Evolutionary conservation across 2,797 vertebrate species (phyloP).

Genomic region (Hephaestus fuliginosus): DNA sequence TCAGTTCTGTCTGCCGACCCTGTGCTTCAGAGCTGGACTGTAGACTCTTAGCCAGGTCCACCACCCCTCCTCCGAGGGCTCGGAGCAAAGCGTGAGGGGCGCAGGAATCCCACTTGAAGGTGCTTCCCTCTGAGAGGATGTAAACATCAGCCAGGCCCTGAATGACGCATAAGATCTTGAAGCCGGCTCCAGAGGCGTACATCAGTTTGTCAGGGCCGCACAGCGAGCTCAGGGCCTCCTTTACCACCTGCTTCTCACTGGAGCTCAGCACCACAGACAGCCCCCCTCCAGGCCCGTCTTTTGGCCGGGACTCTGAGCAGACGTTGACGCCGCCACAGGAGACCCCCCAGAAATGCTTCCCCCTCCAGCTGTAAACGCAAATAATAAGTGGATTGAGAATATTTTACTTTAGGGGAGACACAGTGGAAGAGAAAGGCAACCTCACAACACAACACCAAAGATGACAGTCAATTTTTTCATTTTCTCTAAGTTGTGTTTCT

Average conservation of each 20-base stretch:
- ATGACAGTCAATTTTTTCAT: neutral
- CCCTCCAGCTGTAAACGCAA: slow-evolving; percentile 82
- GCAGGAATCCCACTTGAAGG: slow-evolving; percentile 94
- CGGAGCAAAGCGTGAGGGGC: slow-evolving; percentile 90
- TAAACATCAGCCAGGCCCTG: slow-evolving; percentile 89
- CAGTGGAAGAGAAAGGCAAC: neutral
- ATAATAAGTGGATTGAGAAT: slow-evolving; percentile 1
- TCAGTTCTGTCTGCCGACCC: slow-evolving; percentile 80
- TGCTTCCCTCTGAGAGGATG: slow-evolving; percentile 91
- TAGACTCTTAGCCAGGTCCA: slow-evolving; percentile 84
- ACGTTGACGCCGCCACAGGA: slow-evolving; percentile 80
- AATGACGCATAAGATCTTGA: slow-evolving; percentile 92
- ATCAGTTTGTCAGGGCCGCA: slow-evolving; percentile 80
- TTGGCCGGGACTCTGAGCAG: slow-evolving; percentile 78
- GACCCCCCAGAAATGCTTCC: slow-evolving; percentile 87
- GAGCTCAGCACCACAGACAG: slow-evolving; percentile 89
- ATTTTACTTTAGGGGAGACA: slow-evolving; percentile 1
- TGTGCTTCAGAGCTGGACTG: slow-evolving; percentile 46
- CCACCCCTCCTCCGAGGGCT: slow-evolving; percentile 90
- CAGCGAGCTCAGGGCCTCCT: slow-evolving; percentile 78
- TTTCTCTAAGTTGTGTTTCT: no score
- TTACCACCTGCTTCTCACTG: slow-evolving; percentile 86
- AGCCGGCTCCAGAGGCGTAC: slow-evolving; percentile 90
- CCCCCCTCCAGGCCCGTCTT: neutral
- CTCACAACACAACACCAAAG: neutral